Percentiles rank a stretch among this genome's conserved stretches.
Conservation (phyloP, 2,797 vertebrate species). For the Xenopus petersii region DNA sequence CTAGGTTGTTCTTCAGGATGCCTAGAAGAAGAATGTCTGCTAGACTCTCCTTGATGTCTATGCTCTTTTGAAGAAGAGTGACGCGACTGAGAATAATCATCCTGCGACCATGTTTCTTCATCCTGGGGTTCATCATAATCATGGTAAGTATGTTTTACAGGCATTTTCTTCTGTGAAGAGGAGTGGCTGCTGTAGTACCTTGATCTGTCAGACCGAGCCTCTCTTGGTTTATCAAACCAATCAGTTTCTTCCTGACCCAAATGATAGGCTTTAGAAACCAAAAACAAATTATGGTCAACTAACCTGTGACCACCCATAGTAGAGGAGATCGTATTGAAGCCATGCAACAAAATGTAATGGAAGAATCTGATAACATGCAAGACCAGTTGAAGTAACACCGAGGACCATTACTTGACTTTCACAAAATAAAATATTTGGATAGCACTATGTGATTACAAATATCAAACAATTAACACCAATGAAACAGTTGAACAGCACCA, state of each 20-base stretch:
- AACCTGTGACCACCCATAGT: conserved; percentile 58
- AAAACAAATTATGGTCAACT: conserved; percentile 82
- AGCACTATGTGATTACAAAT: conserved; percentile 38
- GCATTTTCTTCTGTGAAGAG: conserved; percentile 84
- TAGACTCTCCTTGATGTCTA: conserved; percentile 84
- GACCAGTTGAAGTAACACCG: conserved; percentile 50
- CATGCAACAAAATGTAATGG: conserved; percentile 76
- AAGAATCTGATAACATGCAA: conserved; percentile 62
- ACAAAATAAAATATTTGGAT: conserved; percentile 36
- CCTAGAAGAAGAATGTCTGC: conserved; percentile 82
- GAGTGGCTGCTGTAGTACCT: conserved; percentile 88
- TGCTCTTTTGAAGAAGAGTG: conserved; percentile 83
- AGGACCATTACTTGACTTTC: conserved; percentile 35
- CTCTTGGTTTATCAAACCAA: conserved; percentile 98
- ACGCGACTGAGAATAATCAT: conserved; percentile 82
- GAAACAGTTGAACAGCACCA: conserved; percentile 38
- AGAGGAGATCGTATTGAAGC: conserved; percentile 63
- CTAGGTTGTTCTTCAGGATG: conserved; percentile 83
- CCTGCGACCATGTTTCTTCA: conserved; percentile 84
- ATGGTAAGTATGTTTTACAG: conserved; percentile 90
- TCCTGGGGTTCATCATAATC: conserved; percentile 94
- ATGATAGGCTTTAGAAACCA: conserved; percentile 97
- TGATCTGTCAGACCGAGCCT: conserved; percentile 87
- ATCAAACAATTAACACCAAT: conserved; percentile 47
- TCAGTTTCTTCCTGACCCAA: conserved; percentile 99